phyloP scores from a whole-genome alignment of 2,797 vertebrate species.

The Pterois miles region DNA sequence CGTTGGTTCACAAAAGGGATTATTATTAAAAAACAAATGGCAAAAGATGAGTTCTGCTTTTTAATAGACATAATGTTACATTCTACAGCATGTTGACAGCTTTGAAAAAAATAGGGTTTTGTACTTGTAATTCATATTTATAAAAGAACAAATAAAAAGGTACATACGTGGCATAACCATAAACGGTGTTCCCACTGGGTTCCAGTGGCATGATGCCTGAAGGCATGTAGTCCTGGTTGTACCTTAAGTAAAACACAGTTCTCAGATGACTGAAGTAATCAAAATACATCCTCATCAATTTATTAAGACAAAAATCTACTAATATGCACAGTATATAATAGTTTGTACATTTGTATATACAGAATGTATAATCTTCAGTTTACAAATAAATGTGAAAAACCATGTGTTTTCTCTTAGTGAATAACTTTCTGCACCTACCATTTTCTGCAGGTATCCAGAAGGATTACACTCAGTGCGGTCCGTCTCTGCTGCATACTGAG shows the following conservation, averaged over 20 bases:
- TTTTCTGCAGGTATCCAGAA: constrained; percentile 92
- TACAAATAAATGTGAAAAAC: neutral
- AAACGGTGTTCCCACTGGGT: constrained; percentile 90
- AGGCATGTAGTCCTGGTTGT: constrained; percentile 82
- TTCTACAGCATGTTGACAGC: neutral
- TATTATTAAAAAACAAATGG: neutral
- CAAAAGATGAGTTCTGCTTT: neutral
- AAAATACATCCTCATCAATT: neutral
- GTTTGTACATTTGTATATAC: neutral
- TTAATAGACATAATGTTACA: neutral
- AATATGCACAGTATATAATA: neutral
- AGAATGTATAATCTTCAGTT: neutral
- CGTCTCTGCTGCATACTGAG: constrained; percentile 85
- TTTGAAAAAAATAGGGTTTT: neutral
- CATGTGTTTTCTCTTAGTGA: neutral
- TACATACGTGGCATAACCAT: constrained; percentile 92
- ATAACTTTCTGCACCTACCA: constrained; percentile 77
- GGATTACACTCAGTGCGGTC: constrained; percentile 86
- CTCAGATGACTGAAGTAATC: neutral
- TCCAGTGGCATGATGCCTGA: constrained; percentile 85
- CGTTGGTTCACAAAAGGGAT: neutral
- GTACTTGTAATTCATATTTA: neutral
- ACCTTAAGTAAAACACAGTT: constrained; percentile 76
- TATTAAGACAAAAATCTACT: neutral
- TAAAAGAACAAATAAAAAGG: neutral